These are phyloP conservation scores for Micrasema minimum DNA, from an alignment of 1,140 invertebrate species.

Conservation along the genomic window DNA sequence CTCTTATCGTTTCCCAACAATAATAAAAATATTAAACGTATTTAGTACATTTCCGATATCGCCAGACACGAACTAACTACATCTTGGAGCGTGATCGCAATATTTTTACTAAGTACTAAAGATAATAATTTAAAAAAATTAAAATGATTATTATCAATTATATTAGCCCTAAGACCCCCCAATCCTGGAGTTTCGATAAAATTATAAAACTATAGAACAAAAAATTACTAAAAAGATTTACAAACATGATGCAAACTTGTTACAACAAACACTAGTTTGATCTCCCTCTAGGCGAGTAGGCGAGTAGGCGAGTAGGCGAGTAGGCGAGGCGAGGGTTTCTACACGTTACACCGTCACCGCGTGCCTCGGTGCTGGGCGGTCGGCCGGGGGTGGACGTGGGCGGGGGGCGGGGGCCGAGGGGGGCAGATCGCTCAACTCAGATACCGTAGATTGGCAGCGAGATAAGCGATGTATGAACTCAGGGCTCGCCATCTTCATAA, in stretches of 20 bases:
- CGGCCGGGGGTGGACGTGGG: neutral
- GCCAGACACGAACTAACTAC: constrained; percentile 7
- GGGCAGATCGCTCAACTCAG: constrained; percentile 45
- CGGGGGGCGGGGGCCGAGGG: constrained; percentile 32
- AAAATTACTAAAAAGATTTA: neutral
- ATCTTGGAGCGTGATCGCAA: constrained; percentile 6
- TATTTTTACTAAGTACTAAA: too few relatives aligned
- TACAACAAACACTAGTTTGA: neutral
- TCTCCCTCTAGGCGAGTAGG: neutral
- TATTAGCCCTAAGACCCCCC: too few relatives aligned
- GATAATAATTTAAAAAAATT: too few relatives aligned
- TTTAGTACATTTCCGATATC: constrained; percentile 26
- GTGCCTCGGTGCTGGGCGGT: neutral
- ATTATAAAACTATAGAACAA: neutral
- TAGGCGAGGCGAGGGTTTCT: neutral
- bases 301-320: too few relatives aligned
- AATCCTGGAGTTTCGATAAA: too few relatives aligned
- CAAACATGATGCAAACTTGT: neutral
- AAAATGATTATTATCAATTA: too few relatives aligned
- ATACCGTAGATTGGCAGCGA: constrained; percentile 52
- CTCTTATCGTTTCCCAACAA: constrained; percentile 7
- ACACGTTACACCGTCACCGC: neutral
- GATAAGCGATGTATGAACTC: constrained; percentile 45
- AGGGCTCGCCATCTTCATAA: constrained; percentile 22
- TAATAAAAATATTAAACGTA: constrained; percentile 33